phyloP scores from a whole-genome alignment of 2,888 invertebrate genomes.

The Tenthredo mesomela region DNA sequence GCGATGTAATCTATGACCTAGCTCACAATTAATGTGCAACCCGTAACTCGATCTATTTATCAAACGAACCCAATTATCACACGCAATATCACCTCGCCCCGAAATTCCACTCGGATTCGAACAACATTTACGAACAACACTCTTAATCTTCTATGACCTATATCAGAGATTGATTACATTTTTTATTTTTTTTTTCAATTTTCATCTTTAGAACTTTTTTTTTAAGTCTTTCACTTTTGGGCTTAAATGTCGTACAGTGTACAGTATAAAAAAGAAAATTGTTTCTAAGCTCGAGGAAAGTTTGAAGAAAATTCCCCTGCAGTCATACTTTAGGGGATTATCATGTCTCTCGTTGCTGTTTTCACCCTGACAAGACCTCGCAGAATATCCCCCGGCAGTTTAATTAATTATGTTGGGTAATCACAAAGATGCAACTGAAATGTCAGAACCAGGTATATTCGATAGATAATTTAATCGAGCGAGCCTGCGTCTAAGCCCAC shows the following conservation, averaged over 20 bases:
- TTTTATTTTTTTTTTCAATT: not conserved
- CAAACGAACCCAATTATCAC: conserved; percentile 69
- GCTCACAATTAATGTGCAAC: conserved; percentile 62
- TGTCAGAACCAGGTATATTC: not conserved
- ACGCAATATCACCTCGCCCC: conserved; percentile 43
- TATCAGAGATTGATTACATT: not conserved
- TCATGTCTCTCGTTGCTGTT: not conserved
- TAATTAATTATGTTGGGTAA: conserved; percentile 19
- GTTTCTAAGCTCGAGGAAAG: not conserved
- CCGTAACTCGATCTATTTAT: conserved; percentile 68
- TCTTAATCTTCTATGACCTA: not conserved
- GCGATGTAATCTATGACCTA: conserved; percentile 66
- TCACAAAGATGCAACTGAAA: conserved; percentile 24
- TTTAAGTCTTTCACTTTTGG: not conserved
- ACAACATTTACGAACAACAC: not conserved
- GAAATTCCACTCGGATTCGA: conserved; percentile 13
- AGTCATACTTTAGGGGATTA: not conserved
- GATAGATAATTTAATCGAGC: conserved; percentile 24
- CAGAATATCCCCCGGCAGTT: not conserved
- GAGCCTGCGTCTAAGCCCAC: conserved; percentile 3
- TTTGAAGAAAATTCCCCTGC: not conserved
- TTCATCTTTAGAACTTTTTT: not conserved
- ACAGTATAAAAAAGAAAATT: not conserved
- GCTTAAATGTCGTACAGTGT: not conserved
- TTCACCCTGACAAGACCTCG: not conserved